Evolutionary conservation across 2,113 vertebrate species (phyloP), one percentile per base, ranked within the genome.

Genomic region (Sphaerodactylus townsendi): DNA sequence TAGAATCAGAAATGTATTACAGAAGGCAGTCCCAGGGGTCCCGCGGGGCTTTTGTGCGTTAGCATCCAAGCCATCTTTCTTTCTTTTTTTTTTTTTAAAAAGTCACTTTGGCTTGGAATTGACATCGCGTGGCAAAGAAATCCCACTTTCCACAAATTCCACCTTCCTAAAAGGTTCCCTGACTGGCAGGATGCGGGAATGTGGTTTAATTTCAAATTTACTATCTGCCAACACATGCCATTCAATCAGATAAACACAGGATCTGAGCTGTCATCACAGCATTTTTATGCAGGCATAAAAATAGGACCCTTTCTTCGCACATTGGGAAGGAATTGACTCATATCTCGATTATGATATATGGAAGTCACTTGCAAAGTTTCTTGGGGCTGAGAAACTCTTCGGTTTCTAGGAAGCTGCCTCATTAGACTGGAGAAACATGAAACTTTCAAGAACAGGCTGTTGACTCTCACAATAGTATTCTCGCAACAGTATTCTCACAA

Each of bases 211-310:
- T 95, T 93, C 89, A 90, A 89, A 90, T 93, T 93, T 93, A 88
- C 92, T 94, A 88, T 92, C 92, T 94, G 92, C 94, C 91, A 95
- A 92, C 89, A 93, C 87, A 86, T 93, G 88, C 77, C 92, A 92
- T 93, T 92, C 91, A 90, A 90, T 92, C 91, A 92, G 90, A 94
- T 90, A 94, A 93, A 93, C 91, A 92, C 86, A 90, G 88, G 79
- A 90, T 92, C 93, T 90, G 83, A 90, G 81, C 91, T 95, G 92
- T 94, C 94, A 93, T 91, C 90, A 92, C 92, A 92, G 33, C 84
- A 88, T 87, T 88, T 81, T 91, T 92, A 65, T 81, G 89, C 90
- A 86, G 89, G 77, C 87, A 89, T 91, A 92, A 94, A 95, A 95
- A 94, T 91, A 92, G 92, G 89, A 85, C 76, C 13, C 30, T 89